A percentile compares a stretch with the other conserved stretches of the same genome.
Conservation (phyloP, 2,888 invertebrate species). For the Abscondita cerata region DNA sequence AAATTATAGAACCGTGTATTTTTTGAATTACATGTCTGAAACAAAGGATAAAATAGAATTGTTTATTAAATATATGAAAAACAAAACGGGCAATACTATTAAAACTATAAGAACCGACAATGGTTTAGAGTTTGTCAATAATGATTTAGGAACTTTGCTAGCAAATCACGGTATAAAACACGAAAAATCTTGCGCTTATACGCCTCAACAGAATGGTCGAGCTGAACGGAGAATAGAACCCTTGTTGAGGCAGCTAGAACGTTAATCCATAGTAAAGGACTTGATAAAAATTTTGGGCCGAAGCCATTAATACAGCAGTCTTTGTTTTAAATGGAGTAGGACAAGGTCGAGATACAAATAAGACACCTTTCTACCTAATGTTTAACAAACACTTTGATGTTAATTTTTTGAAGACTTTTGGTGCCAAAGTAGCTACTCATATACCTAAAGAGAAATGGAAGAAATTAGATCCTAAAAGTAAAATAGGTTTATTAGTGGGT, state of each 20-base stretch:
- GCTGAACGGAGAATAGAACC: not conserved
- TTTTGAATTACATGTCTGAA: too few relatives aligned
- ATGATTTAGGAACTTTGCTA: conserved; percentile 27
- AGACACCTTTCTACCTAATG: conserved; percentile 40
- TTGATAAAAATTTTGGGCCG: conserved; percentile 50
- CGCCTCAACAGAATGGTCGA: not conserved
- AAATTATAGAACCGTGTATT: too few relatives aligned
- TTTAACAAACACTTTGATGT: conserved; percentile 1
- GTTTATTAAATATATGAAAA: too few relatives aligned
- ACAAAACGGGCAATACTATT: not conserved
- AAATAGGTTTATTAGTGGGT: conserved; percentile 47
- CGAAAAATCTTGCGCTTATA: conserved; percentile 29
- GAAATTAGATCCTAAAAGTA: conserved; percentile 30
- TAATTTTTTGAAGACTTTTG: not conserved
- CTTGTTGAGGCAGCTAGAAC: not conserved
- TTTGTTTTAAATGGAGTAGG: conserved; percentile 47
- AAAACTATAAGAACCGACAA: conserved; percentile 31
- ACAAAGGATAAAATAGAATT: not conserved
- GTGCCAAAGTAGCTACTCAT: conserved; percentile 24
- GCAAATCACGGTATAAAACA: conserved; percentile 38
- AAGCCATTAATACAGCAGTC: conserved; percentile 50
- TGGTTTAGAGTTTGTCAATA: conserved; percentile 10
- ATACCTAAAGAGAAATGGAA: conserved; percentile 28
- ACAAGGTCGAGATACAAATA: conserved; percentile 5
- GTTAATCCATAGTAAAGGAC: conserved; percentile 31